Percentiles rank a stretch among this genome's conserved stretches.
Conservation (phyloP, 2,888 invertebrate genomes). For the Lithodes maja region DNA sequence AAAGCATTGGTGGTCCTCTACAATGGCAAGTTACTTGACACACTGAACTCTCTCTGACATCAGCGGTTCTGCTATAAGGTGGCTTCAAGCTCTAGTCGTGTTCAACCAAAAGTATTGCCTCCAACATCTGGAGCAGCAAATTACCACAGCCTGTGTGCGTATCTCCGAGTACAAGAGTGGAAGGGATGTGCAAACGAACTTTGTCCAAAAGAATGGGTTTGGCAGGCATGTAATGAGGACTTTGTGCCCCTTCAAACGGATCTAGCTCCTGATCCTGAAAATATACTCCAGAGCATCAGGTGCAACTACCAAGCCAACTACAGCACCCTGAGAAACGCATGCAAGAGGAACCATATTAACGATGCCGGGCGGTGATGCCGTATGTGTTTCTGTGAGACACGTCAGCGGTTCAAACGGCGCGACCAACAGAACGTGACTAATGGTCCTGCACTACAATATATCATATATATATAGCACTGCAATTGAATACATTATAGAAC, state of each 20-base stretch:
- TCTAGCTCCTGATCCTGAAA: background rate
- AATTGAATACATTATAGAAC: no score
- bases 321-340: conserved; percentile 14
- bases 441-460: no score
- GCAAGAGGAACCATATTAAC: background rate
- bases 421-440: no score
- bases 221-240: background rate
- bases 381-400: no score
- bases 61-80: background rate
- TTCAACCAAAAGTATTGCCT: conserved; percentile 9
- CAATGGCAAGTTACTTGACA: background rate
- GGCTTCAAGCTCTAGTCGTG: background rate
- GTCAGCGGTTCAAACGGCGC: no score
- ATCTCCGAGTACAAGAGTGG: conserved; percentile 7
- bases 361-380: no score
- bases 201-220: background rate
- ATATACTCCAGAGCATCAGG: background rate
- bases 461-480: no score
- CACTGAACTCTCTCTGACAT: background rate
- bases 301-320: conserved; percentile 19
- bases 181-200: conserved; percentile 4
- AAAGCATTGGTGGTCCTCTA: conserved; percentile 5
- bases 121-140: conserved; percentile 6
- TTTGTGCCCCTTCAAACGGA: conserved; percentile 10
- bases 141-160: conserved; percentile 25